These are phyloP conservation scores for Anoplophora glabripennis DNA, from an alignment of 1,140 invertebrate species.

Conservation along the genomic window DNA sequence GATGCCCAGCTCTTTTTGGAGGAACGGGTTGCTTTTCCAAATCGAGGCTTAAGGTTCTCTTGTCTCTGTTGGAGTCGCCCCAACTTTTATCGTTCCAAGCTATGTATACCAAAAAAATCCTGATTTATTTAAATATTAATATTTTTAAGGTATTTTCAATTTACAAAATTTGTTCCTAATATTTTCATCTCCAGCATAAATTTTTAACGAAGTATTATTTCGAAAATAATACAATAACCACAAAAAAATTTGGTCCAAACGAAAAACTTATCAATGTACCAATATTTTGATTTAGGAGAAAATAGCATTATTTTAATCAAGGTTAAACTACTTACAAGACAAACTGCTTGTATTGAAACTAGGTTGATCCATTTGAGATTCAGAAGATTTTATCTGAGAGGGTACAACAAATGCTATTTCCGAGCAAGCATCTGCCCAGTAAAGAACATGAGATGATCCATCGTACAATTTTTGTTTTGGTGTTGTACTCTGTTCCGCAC, in stretches of 20 bases:
- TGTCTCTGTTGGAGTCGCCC: conserved; percentile 46
- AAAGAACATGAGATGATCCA: conserved; percentile 68
- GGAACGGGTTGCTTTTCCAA: conserved; percentile 62
- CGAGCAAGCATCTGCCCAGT: conserved; percentile 94
- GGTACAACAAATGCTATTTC: conserved; percentile 95
- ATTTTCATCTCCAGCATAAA: neutral
- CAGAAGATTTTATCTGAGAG: conserved; percentile 50
- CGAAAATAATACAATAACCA: neutral
- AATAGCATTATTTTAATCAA: no score
- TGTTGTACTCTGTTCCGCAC: neutral
- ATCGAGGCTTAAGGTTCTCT: conserved; percentile 67
- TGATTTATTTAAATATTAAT: neutral
- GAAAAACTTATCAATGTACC: no score
- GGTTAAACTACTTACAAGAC: conserved; percentile 36
- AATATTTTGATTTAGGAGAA: no score
- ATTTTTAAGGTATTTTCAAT: no score
- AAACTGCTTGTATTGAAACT: conserved; percentile 38
- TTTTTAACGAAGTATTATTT: neutral
- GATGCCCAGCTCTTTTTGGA: conserved; percentile 48
- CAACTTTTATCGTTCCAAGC: conserved; percentile 61
- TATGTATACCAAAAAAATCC: conserved; percentile 10
- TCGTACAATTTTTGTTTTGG: conserved; percentile 29
- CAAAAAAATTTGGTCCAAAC: neutral
- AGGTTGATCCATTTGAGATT: conserved; percentile 24
- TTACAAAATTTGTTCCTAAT: no score